Conservation (phyloP, 2,888 invertebrate species). For the Latheticus oryzae region DNA sequence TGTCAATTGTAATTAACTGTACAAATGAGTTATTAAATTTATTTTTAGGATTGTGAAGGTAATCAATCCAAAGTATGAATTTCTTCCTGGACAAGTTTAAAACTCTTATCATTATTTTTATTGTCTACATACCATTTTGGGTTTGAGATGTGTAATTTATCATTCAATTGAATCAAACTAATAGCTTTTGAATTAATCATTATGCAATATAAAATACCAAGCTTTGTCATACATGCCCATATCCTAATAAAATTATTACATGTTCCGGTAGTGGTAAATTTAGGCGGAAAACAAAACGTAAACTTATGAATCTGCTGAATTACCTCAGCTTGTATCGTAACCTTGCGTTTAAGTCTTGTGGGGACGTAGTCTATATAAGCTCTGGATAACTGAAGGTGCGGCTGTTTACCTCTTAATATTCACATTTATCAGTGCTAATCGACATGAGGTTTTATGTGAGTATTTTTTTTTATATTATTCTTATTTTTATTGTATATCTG, state of each 20-base stretch:
- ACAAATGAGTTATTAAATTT: not conserved
- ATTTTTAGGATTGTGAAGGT: slow-evolving; percentile 1
- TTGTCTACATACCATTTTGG: not conserved
- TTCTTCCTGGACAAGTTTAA: too few relatives aligned
- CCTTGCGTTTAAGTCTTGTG: slow-evolving; percentile 55
- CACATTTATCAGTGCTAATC: slow-evolving; percentile 45
- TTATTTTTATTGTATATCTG: slow-evolving; percentile 7
- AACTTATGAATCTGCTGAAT: slow-evolving; percentile 35
- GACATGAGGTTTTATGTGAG: slow-evolving; percentile 57
- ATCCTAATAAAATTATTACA: slow-evolving; percentile 14
- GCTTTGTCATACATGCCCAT: slow-evolving; percentile 15
- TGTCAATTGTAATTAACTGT: too few relatives aligned
- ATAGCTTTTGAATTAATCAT: too few relatives aligned
- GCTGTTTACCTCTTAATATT: slow-evolving; percentile 57
- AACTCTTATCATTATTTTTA: too few relatives aligned
- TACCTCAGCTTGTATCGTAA: slow-evolving; percentile 42
- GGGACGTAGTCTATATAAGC: slow-evolving; percentile 59
- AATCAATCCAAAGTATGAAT: too few relatives aligned
- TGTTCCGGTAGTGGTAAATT: slow-evolving; percentile 37
- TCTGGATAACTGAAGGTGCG: slow-evolving; percentile 52
- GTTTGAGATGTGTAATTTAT: too few relatives aligned
- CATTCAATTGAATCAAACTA: too few relatives aligned
- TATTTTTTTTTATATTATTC: slow-evolving; percentile 43
- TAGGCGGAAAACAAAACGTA: slow-evolving; percentile 23
- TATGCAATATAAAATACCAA: slow-evolving; percentile 12